Conservation (phyloP, 2,797 vertebrate genomes). For the Lutjanus campechanus region DNA sequence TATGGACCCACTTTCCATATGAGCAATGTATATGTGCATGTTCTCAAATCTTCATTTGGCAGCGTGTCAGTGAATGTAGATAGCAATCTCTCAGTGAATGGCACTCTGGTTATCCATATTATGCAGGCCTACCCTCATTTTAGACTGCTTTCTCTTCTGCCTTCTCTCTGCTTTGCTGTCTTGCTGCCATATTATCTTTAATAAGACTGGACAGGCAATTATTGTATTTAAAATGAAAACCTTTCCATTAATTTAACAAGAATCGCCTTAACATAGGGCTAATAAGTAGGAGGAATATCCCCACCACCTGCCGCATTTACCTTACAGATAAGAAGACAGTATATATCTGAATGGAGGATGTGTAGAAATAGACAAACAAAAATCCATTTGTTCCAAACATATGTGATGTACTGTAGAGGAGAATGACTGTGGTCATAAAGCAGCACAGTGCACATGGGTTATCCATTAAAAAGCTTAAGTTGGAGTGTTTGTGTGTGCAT, state of each 20-base stretch:
- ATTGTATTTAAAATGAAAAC: slow-evolving; percentile 48
- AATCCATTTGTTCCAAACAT: slow-evolving; percentile 37
- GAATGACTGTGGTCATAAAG: slow-evolving; percentile 46
- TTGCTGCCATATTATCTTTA: slow-evolving; percentile 35
- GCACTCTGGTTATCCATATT: slow-evolving; percentile 53
- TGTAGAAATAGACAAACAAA: slow-evolving; percentile 37
- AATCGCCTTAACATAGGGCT: slow-evolving; percentile 28
- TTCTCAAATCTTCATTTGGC: slow-evolving; percentile 51
- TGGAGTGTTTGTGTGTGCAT: slow-evolving; percentile 45
- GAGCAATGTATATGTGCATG: background rate
- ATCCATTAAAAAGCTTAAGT: slow-evolving; percentile 60
- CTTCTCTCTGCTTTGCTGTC: slow-evolving; percentile 7
- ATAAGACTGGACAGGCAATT: slow-evolving; percentile 47
- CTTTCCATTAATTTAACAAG: slow-evolving; percentile 41
- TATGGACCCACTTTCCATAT: slow-evolving; percentile 30
- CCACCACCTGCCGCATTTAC: slow-evolving; percentile 30
- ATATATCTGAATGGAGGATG: slow-evolving; percentile 17
- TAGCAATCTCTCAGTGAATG: slow-evolving; percentile 50
- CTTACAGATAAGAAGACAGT: slow-evolving; percentile 25
- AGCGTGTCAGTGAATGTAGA: slow-evolving; percentile 45
- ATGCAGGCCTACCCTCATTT: slow-evolving; percentile 40
- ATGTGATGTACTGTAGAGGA: slow-evolving; percentile 20
- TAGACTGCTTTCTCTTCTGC: slow-evolving; percentile 11
- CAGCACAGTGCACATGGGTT: slow-evolving; percentile 42
- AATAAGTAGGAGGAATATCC: slow-evolving; percentile 26